Evolutionary conservation across 1,140 invertebrate species (phyloP), one percentile per base, ranked within the genome.

Genomic region (Scaptomyza montana): DNA sequence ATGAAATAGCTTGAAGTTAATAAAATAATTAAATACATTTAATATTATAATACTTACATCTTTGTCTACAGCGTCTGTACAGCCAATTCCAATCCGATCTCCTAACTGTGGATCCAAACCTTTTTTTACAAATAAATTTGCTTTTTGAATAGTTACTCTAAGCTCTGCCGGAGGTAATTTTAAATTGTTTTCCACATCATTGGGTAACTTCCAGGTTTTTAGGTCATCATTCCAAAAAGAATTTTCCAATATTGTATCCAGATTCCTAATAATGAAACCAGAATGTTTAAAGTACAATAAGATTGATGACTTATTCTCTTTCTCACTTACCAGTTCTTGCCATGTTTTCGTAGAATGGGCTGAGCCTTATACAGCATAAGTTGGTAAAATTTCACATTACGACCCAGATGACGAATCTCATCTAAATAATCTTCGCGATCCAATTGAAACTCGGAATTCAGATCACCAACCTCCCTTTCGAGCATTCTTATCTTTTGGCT

Each of bases 351-450:
- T 19, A 98, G 92, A 56, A 94, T 94, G 1, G 96, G 95, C 33
- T 95, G 93, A 8, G 97, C 93, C 92, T 95, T 95, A 3, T 96
- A 95, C 3, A 96, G 72, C 19, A 98, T 94, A 87, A 95, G 94
- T 50, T 94, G 93, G 30, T 95, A 92, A 9, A 97, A 93, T 90
- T 95, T 95, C 4, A 96, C 80, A 77, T 96, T 94, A 78, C 95
- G 94, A 50, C 97, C 95, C 84, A 97, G 95, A 87, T 94, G 94
- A 16, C 97, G 92, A 46, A 98, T 97, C 2, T 96, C 96, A 90
- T 98, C 97, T 47, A 98, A 92, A 85, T 97, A 97, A 89, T 98
- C 97, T 3, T 96, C 95, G 9, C 97, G 92, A 85, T 98, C 97
- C 59, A 94, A 93, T 92, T 98, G 96, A 92, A 98, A 98, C 93